A percentile compares a stretch with the other conserved stretches of the same genome.
Evolutionary conservation across 2,888 invertebrate genomes (phyloP).

Genomic region (Drosophila ochracea): DNA sequence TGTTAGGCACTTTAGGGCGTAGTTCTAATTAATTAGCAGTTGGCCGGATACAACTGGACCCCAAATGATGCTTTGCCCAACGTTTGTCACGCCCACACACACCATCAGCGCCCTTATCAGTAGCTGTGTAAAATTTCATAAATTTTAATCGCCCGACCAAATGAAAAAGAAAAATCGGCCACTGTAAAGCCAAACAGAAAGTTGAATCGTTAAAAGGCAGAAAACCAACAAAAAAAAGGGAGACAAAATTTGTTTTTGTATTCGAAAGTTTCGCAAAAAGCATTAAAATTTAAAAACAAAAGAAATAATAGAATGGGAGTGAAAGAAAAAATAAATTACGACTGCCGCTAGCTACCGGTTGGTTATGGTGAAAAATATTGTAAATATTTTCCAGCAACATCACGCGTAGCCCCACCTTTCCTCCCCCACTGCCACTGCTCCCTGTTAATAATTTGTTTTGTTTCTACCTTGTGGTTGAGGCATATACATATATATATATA

Average conservation of each 20-base stretch:
- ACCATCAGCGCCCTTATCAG: slow-evolving; percentile 27
- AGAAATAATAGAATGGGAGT: slow-evolving; percentile 2
- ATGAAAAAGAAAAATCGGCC: slow-evolving; percentile 55
- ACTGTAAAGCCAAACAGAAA: slow-evolving; percentile 51
- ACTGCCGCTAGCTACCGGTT: slow-evolving; percentile 24
- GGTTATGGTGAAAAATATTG: slow-evolving; percentile 54
- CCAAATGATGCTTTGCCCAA: slow-evolving; percentile 57
- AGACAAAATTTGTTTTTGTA: slow-evolving; percentile 20
- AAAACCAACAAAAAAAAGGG: slow-evolving; percentile 15
- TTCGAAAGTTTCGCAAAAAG: slow-evolving; percentile 65
- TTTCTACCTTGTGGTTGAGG: slow-evolving; percentile 58
- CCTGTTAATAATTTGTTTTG: slow-evolving; percentile 63
- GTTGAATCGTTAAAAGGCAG: slow-evolving; percentile 69
- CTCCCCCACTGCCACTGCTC: not conserved
- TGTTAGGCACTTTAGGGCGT: slow-evolving; percentile 37
- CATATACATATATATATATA: not conserved
- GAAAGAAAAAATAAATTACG: slow-evolving; percentile 22
- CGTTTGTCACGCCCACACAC: slow-evolving; percentile 13
- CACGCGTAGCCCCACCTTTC: not conserved
- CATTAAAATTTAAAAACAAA: slow-evolving; percentile 66
- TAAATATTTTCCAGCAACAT: slow-evolving; percentile 28
- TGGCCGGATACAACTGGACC: slow-evolving; percentile 49
- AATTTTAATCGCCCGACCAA: slow-evolving; percentile 54
- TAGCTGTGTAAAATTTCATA: slow-evolving; percentile 61
- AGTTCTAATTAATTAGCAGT: slow-evolving; percentile 62